Evolutionary conservation across 1,140 invertebrate species (phyloP), one percentile per base, ranked within the genome.

Genomic region (Zeugodacus cucurbitae): DNA sequence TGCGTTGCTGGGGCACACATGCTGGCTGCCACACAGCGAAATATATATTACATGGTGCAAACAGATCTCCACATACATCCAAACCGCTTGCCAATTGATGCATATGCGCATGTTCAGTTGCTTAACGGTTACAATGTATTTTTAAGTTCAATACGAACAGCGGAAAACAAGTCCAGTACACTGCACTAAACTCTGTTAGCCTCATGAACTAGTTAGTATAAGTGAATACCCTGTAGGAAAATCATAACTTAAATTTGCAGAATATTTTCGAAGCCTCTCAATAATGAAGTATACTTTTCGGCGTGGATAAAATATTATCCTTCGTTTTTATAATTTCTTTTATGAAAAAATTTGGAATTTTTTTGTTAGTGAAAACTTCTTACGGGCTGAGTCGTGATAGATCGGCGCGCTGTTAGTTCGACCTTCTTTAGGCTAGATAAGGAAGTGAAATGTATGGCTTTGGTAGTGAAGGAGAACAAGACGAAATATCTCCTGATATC

Each of bases 111-210:
- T 74, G 34, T 41, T 34, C 67, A 74, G 29, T 74, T 74, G 67
- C 67, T 74, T 74, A 74, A 74, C 67, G 67, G 67, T 82, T 48
- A 82, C 41, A 82, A 82, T 48, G 74, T 82, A 82, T 82, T 82
- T 74, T 82, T 82, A 82, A 82, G 74, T 82, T 82, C 74, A 82
- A 82, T 82, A 82, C 74, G 41, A 82, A 48, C 20, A 82, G 74
- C 67, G 67, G 67, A 41, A 74, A 74, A 74, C 67, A 74, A 74
- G 67, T 74, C 67, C 34, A 74, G 67, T 11, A 34, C 26, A 26
- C 64, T 34, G 4, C 26, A 67, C 64, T 41, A 74, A n/a, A 74
- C 67, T 17, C 1, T 22, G 32, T 32, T 74, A 74, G 34, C 67
- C 67, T 37, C 32, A 41, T 74, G 34, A 74, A 74, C 67, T 74